Conservation (phyloP, 2,113 vertebrate species). For the Talpa occidentalis region DNA sequence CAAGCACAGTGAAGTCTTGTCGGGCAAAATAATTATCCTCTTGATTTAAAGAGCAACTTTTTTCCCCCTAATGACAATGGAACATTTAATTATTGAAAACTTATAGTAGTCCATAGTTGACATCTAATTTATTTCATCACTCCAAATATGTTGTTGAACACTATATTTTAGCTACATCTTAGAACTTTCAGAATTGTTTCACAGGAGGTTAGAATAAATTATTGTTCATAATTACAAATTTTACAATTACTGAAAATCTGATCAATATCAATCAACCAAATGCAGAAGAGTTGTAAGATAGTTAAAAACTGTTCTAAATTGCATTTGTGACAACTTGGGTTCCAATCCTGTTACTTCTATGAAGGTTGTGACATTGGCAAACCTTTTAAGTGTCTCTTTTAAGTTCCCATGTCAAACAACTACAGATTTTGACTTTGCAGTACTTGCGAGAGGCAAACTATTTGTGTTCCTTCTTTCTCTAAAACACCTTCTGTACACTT, state of each 20-base stretch:
- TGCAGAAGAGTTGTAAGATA: neutral
- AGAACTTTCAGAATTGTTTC: neutral
- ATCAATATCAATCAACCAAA: neutral
- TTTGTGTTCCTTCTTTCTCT: neutral
- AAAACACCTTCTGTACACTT: neutral
- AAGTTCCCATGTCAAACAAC: neutral
- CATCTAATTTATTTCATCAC: conserved; percentile 71
- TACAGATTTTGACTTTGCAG: neutral
- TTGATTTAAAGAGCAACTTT: conserved; percentile 82
- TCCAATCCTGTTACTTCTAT: neutral
- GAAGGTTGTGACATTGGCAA: neutral
- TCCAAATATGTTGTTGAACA: conserved; percentile 18
- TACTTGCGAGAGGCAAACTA: neutral
- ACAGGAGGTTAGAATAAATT: neutral
- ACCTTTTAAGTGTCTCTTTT: neutral
- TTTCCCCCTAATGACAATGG: conserved; percentile 80
- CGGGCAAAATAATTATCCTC: conserved; percentile 86
- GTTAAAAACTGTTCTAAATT: neutral
- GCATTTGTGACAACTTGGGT: neutral
- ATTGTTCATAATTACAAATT: neutral
- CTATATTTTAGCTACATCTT: neutral
- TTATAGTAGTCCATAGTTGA: conserved; percentile 52
- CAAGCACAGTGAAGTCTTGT: conserved; percentile 81
- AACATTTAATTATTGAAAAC: conserved; percentile 82
- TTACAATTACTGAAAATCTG: neutral